Base-by-base conservation (phyloP, 30 jellyfish, hydroid and myxozoan genomes). In the Aurelia aurita complex sp. Pacific region DNA sequence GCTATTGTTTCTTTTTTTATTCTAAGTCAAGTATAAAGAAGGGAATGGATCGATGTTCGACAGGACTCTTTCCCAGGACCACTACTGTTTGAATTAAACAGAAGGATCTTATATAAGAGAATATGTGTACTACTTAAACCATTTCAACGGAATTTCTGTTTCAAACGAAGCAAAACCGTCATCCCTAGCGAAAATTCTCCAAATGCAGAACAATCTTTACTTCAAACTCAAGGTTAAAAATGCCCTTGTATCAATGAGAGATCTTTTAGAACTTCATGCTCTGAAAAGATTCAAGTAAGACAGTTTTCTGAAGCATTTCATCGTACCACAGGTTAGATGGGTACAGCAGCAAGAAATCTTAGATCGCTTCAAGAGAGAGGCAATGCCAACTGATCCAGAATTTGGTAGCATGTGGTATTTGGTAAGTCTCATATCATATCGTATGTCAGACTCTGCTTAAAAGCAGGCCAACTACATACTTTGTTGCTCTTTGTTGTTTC, bases 391-490 rank as follows among this genome's bases (percentile, higher is more conserved):
- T 5, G 99, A 95, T 72, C 99, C 99, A 54, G 89, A 85, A 64
- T 89, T 95, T 61, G 81, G 76, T 53, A 81, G 87, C 64, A 95
- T 95, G 99, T 95, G 99, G 99, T 95, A 95, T 77, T 64, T 95
- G 90, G 99, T 95, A 74, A 70, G 99, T 78, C 57, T 40, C 6
- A 40, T 40, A 40, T 40, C 10, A 40, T 40, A 9, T 40, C 52
- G 52, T 40, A 3, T 40, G 52, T 3, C 52, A 40, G 52, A 40
- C 52, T 40, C 52, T 40, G 52, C 52, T 0, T 40, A 6, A 40
- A 6, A 3, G 52, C 8, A 40, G 52, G 6, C 52, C 52, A 40
- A 40, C 52, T 9, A 40, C 4, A 9, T 3, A 40, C 4, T 40
- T 40, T 3, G 52, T 40, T 9, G 52, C 6, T 40, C 6, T 40